A percentile compares a stretch with the other conserved stretches of the same genome.
phyloP scores from a whole-genome alignment of 1,140 invertebrate genomes.

The Magallana ariakensis region DNA sequence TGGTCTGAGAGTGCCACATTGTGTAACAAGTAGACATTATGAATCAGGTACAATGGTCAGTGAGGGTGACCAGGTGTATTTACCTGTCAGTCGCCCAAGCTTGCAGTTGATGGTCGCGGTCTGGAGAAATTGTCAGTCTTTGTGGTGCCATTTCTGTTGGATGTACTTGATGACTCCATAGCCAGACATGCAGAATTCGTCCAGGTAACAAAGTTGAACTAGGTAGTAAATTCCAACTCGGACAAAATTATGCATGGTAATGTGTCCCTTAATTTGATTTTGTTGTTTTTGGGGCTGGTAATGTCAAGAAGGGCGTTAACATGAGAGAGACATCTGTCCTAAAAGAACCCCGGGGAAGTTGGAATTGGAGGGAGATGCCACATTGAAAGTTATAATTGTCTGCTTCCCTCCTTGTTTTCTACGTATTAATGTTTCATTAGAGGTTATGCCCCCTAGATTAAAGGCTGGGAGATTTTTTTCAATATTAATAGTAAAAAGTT shows the following conservation, averaged over 20 bases:
- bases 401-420: too few relatives aligned
- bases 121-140: not conserved
- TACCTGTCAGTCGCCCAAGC: not conserved
- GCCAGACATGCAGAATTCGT: not conserved
- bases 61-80: conserved; percentile 14
- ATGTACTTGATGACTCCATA: not conserved
- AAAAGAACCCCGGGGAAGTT: not conserved
- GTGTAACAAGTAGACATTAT: not conserved
- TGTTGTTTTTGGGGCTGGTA: not conserved
- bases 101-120: not conserved
- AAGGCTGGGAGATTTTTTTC: too few relatives aligned
- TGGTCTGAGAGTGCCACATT: too few relatives aligned
- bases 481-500: too few relatives aligned
- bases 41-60: not conserved
- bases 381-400: too few relatives aligned
- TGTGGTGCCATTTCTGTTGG: not conserved
- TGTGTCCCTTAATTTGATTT: not conserved
- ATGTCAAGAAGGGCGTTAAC: not conserved
- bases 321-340: not conserved
- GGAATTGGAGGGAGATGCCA: not conserved
- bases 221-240: not conserved
- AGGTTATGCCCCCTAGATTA: too few relatives aligned
- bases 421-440: too few relatives aligned
- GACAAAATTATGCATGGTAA: not conserved
- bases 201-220: not conserved